These are phyloP conservation scores for Dryadula phaetusa DNA, from an alignment of 2,888 invertebrate genomes.

Conservation along the genomic window DNA sequence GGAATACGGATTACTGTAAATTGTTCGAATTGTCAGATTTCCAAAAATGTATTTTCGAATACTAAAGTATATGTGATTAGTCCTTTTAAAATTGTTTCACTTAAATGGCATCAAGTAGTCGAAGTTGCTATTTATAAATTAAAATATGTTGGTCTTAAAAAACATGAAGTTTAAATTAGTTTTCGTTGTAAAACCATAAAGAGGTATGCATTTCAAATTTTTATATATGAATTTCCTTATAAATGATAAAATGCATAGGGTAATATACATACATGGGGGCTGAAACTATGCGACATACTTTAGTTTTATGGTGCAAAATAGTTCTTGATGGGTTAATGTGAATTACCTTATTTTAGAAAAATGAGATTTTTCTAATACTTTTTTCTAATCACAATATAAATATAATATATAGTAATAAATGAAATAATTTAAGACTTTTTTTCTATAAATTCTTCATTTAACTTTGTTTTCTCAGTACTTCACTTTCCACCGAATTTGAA, in stretches of 20 bases:
- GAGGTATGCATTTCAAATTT: constrained; percentile 31
- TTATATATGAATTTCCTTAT: constrained; percentile 38
- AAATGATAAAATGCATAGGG: constrained; percentile 40
- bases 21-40: no score
- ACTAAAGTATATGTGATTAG: no score
- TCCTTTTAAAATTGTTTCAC: no score
- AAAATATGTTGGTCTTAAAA: background rate
- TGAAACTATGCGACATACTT: constrained; percentile 30
- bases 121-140: background rate
- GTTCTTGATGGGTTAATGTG: constrained; percentile 1
- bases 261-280: constrained; percentile 38
- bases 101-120: no score
- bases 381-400: no score
- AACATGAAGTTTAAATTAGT: background rate
- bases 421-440: no score
- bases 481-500: no score
- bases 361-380: background rate
- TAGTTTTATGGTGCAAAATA: constrained; percentile 23
- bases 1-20: no score
- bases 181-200: constrained; percentile 24
- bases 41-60: no score
- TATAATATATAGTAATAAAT: no score
- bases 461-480: no score
- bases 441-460: no score
- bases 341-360: background rate